Evolutionary conservation across 2,113 vertebrate genomes (phyloP).

Genomic region (Catagonus wagneri): DNA sequence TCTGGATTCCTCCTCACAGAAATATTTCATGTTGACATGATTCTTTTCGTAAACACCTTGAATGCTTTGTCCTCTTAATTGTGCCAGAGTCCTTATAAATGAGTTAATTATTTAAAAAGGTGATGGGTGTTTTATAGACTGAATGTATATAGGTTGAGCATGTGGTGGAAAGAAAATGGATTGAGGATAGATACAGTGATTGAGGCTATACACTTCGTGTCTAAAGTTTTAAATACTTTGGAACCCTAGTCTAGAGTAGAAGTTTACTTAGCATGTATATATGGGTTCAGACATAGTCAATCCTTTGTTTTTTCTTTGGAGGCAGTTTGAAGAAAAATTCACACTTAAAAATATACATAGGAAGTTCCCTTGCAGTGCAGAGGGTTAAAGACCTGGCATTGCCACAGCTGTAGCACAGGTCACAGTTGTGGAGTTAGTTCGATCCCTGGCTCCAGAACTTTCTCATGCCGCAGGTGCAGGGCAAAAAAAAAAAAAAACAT

Average conservation of each 20-base stretch:
- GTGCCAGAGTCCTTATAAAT: neutral
- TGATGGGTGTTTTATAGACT: neutral
- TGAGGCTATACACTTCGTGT: neutral
- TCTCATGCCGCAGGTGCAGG: no score
- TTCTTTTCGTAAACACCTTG: slow-evolving; percentile 56
- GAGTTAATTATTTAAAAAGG: slow-evolving; percentile 27
- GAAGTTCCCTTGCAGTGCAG: no score
- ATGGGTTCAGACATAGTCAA: neutral
- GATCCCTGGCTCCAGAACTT: no score
- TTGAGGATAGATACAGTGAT: neutral
- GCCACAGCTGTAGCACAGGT: no score
- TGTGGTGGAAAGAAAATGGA: neutral
- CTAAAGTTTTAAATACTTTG: slow-evolving; percentile 2
- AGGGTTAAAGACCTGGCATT: no score
- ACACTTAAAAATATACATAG: neutral
- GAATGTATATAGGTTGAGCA: neutral
- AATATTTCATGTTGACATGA: neutral
- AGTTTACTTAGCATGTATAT: neutral
- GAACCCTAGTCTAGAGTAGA: slow-evolving; percentile 1
- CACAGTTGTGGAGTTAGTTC: no score
- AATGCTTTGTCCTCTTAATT: slow-evolving; percentile 30
- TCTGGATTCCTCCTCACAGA: neutral
- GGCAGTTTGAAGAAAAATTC: slow-evolving; percentile 10
- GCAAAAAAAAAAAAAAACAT: no score
- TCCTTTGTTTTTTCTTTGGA: slow-evolving; percentile 5